Percentiles rank a stretch among this genome's conserved stretches.
phyloP scores from a whole-genome alignment of 2,797 vertebrate genomes.

The Myotis daubentonii region DNA sequence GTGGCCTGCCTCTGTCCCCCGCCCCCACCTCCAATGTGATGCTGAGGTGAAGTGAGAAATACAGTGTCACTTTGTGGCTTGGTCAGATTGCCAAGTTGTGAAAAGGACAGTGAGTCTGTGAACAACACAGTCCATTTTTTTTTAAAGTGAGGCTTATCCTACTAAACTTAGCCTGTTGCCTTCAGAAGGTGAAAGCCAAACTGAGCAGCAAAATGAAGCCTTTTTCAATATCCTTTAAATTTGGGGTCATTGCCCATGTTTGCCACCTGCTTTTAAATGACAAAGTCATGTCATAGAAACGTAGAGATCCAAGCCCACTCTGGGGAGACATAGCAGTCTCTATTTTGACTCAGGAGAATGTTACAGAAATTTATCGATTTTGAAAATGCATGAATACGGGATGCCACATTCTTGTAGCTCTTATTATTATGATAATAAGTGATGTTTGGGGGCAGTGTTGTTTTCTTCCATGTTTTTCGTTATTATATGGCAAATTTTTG shows the following conservation, averaged over 20 bases:
- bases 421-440: not conserved
- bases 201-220: not conserved
- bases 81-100: slow-evolving; percentile 11
- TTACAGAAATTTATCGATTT: not conserved
- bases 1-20: not conserved
- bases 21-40: not conserved
- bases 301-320: not conserved
- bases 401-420: not conserved
- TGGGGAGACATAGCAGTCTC: not conserved
- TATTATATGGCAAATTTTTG: not conserved
- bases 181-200: slow-evolving; percentile 25
- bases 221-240: not conserved
- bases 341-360: not conserved
- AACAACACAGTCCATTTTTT: not conserved
- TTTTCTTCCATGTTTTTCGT: slow-evolving; percentile 16
- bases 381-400: not conserved
- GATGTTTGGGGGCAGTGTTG: not conserved
- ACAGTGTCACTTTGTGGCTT: slow-evolving; percentile 49
- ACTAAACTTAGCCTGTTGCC: not conserved
- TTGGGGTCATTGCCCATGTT: not conserved
- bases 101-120: slow-evolving; percentile 22
- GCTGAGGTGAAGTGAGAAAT: slow-evolving; percentile 38
- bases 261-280: slow-evolving; percentile 21
- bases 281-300: not conserved
- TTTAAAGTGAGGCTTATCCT: not conserved